A percentile compares a stretch with the other conserved stretches of the same genome.
These are phyloP conservation scores for Luperina testacea DNA, from an alignment of 2,888 invertebrate species.

Conservation along the genomic window DNA sequence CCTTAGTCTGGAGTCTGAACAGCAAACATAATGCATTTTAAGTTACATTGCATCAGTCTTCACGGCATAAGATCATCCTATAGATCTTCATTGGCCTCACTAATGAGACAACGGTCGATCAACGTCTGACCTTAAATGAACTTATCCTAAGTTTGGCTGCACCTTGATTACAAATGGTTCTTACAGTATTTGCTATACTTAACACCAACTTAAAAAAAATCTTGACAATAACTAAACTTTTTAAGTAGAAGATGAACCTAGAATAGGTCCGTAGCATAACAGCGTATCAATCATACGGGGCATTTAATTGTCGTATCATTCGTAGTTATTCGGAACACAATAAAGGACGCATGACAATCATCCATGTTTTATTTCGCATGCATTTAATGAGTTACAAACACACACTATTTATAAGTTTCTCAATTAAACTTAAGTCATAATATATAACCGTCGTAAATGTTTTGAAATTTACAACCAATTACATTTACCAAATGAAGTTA, in stretches of 20 bases:
- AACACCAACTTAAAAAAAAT: neutral
- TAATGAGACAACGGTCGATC: neutral
- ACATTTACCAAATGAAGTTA: conserved; percentile 67
- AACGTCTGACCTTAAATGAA: neutral
- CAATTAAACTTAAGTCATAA: conserved; percentile 62
- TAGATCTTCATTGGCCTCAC: neutral
- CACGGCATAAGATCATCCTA: neutral
- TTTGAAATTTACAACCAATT: conserved; percentile 69
- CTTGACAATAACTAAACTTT: neutral
- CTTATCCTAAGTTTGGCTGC: neutral
- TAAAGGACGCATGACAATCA: conserved; percentile 32
- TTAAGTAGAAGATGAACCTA: neutral
- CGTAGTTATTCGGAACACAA: conserved; percentile 11
- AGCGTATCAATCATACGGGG: conserved; percentile 13
- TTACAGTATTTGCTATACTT: neutral
- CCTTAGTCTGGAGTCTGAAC: neutral
- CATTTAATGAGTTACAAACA: conserved; percentile 48
- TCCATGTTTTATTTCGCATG: conserved; percentile 42
- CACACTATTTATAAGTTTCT: conserved; percentile 57
- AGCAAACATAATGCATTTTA: neutral
- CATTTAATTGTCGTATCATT: conserved; percentile 17
- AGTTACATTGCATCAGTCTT: neutral
- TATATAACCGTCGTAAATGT: conserved; percentile 62
- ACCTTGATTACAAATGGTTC: neutral
- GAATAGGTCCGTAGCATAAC: neutral